phyloP scores from a whole-genome alignment of 2,888 invertebrate species.

The Lydus trimaculatus region DNA sequence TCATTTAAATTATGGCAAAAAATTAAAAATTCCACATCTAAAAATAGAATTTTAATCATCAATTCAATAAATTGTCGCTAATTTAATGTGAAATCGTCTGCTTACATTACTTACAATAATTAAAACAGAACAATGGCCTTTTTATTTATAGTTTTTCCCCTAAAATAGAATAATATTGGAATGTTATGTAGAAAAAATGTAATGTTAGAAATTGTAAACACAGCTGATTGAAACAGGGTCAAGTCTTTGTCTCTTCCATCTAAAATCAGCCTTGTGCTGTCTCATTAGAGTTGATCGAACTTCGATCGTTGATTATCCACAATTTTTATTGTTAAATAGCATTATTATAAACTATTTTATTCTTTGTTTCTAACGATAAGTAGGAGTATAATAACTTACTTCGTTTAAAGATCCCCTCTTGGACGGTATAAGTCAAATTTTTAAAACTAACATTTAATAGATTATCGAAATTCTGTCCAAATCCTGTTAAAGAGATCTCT shows the following conservation, averaged over 20 bases:
- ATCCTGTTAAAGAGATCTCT: slow-evolving; percentile 42
- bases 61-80: not conserved
- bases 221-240: not conserved
- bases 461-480: slow-evolving; percentile 34
- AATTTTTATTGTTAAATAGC: no score
- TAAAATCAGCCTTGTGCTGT: not conserved
- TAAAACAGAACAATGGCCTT: no score
- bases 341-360: no score
- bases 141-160: no score
- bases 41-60: not conserved
- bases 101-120: not conserved
- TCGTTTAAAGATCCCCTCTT: slow-evolving; percentile 65
- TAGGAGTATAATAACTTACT: no score
- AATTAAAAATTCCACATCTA: not conserved
- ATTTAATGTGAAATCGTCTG: slow-evolving; percentile 1
- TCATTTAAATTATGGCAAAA: no score
- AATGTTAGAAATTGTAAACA: not conserved
- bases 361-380: no score
- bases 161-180: no score
- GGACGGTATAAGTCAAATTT: slow-evolving; percentile 71
- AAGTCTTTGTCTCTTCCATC: not conserved
- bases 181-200: no score
- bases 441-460: slow-evolving; percentile 71
- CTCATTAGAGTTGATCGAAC: not conserved
- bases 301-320: not conserved